phyloP scores from a whole-genome alignment of 1,140 invertebrate species.

The Pogonus chalceus region DNA sequence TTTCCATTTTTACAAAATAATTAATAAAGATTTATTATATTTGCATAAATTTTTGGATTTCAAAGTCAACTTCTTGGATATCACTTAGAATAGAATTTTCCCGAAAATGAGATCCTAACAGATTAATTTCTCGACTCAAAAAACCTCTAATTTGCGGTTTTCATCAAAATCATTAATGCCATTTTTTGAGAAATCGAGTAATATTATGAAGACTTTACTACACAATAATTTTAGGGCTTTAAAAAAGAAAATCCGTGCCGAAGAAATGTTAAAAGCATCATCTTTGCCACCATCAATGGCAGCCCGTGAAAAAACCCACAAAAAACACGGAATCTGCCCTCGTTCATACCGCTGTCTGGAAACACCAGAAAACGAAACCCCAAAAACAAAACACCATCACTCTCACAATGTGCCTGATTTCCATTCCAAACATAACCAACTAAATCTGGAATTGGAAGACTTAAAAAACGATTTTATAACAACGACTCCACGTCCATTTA shows the following conservation, averaged over 20 bases:
- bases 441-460: conserved; percentile 32
- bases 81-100: too few relatives aligned
- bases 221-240: conserved; percentile 40
- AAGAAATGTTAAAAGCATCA: conserved; percentile 54
- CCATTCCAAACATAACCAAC: conserved; percentile 21
- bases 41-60: too few relatives aligned
- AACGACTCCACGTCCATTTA: conserved; percentile 42
- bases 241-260: conserved; percentile 54
- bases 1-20: too few relatives aligned
- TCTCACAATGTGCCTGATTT: conserved; percentile 20
- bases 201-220: neutral
- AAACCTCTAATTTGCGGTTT: too few relatives aligned
- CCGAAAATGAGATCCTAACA: too few relatives aligned
- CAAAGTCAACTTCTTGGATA: too few relatives aligned
- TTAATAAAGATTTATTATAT: too few relatives aligned
- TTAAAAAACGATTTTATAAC: conserved; percentile 40
- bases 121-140: too few relatives aligned
- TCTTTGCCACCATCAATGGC: conserved; percentile 60
- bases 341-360: conserved; percentile 24
- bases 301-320: conserved; percentile 41
- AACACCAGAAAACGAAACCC: conserved; percentile 24
- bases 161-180: too few relatives aligned
- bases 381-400: conserved; percentile 27
- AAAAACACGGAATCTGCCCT: conserved; percentile 28
- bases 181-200: neutral